These are phyloP conservation scores for Propsilocerus akamusi DNA, from an alignment of 1,140 invertebrate genomes.

Conservation along the genomic window DNA sequence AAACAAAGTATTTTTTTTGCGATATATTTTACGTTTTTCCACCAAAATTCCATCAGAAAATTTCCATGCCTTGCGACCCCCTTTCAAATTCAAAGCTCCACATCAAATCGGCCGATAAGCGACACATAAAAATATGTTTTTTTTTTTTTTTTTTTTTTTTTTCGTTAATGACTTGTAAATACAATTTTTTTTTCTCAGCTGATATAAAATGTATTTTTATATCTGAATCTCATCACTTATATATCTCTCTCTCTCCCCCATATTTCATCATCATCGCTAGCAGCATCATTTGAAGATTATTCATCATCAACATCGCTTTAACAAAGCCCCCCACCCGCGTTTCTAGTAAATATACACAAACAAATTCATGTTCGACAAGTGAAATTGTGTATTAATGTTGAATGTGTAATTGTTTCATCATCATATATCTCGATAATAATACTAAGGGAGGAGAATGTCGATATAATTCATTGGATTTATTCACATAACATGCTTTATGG, in stretches of 20 bases:
- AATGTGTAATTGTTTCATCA: background rate
- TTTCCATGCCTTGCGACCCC: too few species aligned
- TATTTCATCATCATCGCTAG: background rate
- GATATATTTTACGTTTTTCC: too few species aligned
- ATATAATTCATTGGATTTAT: too few species aligned
- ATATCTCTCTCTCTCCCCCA: background rate
- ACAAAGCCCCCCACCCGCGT: constrained; percentile 23
- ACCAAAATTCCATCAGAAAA: too few species aligned
- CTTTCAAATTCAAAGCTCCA: too few species aligned
- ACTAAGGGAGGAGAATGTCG: constrained; percentile 27
- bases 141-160: constrained; percentile 8
- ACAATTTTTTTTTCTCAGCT: constrained; percentile 18
- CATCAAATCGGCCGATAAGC: too few species aligned
- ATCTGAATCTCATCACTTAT: too few species aligned
- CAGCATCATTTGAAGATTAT: constrained; percentile 39
- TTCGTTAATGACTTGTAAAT: constrained; percentile 8
- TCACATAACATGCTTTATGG: too few species aligned
- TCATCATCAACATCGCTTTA: constrained; percentile 38
- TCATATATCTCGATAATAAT: constrained; percentile 18
- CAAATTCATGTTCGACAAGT: constrained; percentile 21
- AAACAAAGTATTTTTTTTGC: too few species aligned
- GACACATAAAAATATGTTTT: constrained; percentile 6
- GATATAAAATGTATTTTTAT: too few species aligned
- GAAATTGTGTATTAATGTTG: constrained; percentile 20
- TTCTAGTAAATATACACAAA: constrained; percentile 14